A percentile compares a stretch with the other conserved stretches of the same genome.
Conservation (phyloP, 2,113 vertebrate genomes). For the Grallaria varia region DNA sequence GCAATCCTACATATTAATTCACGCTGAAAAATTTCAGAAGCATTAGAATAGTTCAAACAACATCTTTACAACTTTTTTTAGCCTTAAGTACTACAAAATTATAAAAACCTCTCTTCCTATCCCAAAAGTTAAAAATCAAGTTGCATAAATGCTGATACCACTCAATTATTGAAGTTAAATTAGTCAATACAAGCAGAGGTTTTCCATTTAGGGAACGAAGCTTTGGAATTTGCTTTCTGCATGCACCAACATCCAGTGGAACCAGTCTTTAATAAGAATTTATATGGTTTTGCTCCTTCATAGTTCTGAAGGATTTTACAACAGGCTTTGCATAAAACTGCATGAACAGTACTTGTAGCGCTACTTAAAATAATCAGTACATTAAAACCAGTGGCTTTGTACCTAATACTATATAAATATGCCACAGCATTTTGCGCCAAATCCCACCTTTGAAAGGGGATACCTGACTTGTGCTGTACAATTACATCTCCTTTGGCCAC, state of each 20-base stretch:
- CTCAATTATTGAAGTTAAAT: background rate
- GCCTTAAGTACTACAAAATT: background rate
- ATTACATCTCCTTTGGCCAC: background rate
- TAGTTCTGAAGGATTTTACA: background rate
- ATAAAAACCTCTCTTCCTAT: background rate
- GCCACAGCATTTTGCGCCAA: background rate
- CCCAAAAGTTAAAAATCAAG: background rate
- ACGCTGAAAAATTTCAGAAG: background rate
- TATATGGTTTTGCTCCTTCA: background rate
- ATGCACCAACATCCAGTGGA: background rate
- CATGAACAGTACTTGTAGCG: background rate
- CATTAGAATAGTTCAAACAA: background rate
- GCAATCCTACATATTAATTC: background rate
- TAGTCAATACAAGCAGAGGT: background rate
- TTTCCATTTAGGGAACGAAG: background rate
- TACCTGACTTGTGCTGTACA: background rate
- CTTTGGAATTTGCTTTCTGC: background rate
- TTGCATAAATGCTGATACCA: background rate
- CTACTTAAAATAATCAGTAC: background rate
- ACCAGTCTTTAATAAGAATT: background rate
- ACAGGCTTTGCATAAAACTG: background rate
- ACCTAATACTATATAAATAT: background rate
- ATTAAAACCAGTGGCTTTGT: background rate
- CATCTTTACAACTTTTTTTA: background rate
- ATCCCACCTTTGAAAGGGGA: background rate